Percentiles rank a stretch among this genome's conserved stretches.
These are phyloP conservation scores for Lydus trimaculatus DNA, from an alignment of 2,888 invertebrate species.

Conservation along the genomic window DNA sequence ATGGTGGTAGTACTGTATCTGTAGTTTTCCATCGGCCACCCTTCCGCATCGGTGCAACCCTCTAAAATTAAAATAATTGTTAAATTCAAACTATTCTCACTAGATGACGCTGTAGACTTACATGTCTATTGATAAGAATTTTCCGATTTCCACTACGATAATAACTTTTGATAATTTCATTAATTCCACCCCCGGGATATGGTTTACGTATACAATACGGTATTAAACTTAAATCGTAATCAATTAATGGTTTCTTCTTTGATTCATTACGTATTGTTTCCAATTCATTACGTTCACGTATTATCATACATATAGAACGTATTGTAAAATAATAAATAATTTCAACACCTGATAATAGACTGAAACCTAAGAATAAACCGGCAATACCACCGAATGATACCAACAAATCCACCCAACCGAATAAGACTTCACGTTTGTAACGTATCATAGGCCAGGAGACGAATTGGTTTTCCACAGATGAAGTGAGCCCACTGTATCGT, in stretches of 20 bases:
- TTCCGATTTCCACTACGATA: constrained; percentile 13
- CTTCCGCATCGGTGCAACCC: constrained; percentile 25
- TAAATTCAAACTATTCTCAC: too few relatives aligned
- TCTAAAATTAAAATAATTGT: constrained; percentile 33
- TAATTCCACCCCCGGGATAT: constrained; percentile 44
- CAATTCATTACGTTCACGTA: constrained; percentile 63
- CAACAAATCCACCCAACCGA: constrained; percentile 83
- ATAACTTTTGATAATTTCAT: constrained; percentile 40
- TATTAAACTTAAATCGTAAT: constrained; percentile 55
- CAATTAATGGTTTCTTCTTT: constrained; percentile 45
- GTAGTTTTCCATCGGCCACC: constrained; percentile 24
- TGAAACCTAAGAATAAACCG: constrained; percentile 76
- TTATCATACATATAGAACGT: constrained; percentile 70
- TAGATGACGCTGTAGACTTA: too few relatives aligned
- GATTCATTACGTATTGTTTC: constrained; percentile 61
- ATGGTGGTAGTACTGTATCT: constrained; percentile 40
- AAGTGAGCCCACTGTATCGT: not conserved
- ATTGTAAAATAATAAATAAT: constrained; percentile 79
- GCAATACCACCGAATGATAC: constrained; percentile 73
- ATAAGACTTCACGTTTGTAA: constrained; percentile 81
- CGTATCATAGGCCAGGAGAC: constrained; percentile 82
- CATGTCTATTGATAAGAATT: constrained; percentile 22
- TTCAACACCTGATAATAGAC: constrained; percentile 78
- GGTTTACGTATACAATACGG: constrained; percentile 54
- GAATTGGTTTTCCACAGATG: constrained; percentile 68